phyloP scores from a whole-genome alignment of 2,888 invertebrate genomes.

The Anthoptus insignis region DNA sequence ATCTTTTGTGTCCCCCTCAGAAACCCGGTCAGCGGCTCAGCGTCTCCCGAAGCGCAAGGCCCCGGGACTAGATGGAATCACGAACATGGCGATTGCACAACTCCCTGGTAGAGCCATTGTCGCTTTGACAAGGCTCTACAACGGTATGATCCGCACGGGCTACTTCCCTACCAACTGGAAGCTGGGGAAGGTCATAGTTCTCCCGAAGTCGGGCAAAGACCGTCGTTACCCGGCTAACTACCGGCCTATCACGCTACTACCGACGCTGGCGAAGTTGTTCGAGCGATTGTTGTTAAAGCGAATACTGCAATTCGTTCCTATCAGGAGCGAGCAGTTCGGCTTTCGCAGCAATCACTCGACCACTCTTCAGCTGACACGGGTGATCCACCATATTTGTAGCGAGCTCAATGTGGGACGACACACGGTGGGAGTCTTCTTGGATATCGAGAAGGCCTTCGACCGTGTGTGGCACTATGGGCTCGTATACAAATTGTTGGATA shows the following conservation, averaged over 20 bases:
- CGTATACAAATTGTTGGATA: background rate
- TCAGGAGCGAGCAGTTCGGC: background rate
- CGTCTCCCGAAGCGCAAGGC: background rate
- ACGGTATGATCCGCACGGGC: background rate
- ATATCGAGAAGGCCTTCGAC: background rate
- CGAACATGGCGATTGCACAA: background rate
- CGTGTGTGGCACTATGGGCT: background rate
- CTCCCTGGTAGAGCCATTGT: background rate
- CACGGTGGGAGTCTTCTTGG: background rate
- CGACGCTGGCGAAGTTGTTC: background rate
- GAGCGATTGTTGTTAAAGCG: background rate
- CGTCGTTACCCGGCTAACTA: background rate
- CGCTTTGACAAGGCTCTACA: background rate
- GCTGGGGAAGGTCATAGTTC: background rate
- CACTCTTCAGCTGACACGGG: background rate
- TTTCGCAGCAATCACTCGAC: background rate
- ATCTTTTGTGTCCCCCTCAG: background rate
- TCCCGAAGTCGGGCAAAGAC: background rate
- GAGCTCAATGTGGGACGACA: no score
- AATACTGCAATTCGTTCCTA: background rate
- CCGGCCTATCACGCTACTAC: background rate
- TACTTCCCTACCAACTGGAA: background rate
- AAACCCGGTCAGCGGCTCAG: background rate
- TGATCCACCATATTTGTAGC: background rate
- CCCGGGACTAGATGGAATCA: background rate